Evolutionary conservation across 2,888 invertebrate species (phyloP), one percentile per base, ranked within the genome.

Genomic region (Seira ritae): DNA sequence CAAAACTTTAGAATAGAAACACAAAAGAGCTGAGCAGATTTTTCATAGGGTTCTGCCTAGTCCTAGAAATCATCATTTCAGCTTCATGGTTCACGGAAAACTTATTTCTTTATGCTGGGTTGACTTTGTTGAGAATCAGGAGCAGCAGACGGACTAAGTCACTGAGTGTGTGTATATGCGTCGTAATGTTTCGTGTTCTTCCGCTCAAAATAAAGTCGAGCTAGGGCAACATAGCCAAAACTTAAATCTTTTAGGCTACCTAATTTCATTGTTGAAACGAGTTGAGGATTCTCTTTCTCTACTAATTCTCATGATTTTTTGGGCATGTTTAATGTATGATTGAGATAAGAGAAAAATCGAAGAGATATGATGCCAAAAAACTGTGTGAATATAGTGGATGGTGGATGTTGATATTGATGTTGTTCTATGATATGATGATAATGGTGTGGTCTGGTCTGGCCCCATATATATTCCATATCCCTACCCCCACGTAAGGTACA

Each of bases 81-180:
- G 46, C 74, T 74, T 74, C 67, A 74, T 65, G 74, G 74, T 74
- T 74, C 74, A 74, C 50, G 62, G 73, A 19, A 73, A 73, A 20
- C 73, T 20, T 19, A 62, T 71, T 65, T 65, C 15, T 55, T 12
- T 42, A 12, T 12, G 55, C 17, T 55, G 55, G 17, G 6, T 55
- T 55, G 55, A 55, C 55, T 55, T 55, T 55, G 55, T 55, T 55
- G 55, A 55, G 55, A 55, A 55, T 55, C 55, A 55, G 1, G 55
- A 55, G 55, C 55, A 55, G 55, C 31, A 31, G 31, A 55, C 55
- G 17, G 55, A 55, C 31, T 4, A 15, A 55, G 55, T 55, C 55
- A 55, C 55, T 55, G 31, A 31, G 2, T 55, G 12, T 55, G 55
- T 55, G 17, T 55, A 8, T 55, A 12, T 55, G 31, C 55, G 55